phyloP scores from a whole-genome alignment of 2,888 invertebrate species.

The Drosophila cognata region DNA sequence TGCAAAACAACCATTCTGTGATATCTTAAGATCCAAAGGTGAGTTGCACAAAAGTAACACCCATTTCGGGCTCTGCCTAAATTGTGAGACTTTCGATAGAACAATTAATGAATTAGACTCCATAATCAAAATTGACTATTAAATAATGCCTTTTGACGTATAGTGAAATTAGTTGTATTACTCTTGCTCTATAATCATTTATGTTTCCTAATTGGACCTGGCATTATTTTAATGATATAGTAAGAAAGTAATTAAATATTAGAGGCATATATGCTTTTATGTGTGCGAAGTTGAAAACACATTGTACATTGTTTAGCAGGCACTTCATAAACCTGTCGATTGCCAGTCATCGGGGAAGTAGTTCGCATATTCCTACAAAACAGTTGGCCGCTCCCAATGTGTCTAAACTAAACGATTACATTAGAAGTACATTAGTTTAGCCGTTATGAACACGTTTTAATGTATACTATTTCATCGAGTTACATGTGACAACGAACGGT shows the following conservation, averaged over 20 bases:
- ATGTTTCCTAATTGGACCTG: background rate
- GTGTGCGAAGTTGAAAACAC: background rate
- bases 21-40: constrained; percentile 81
- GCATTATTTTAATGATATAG: background rate
- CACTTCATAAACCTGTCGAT: constrained; percentile 15
- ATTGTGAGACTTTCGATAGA: background rate
- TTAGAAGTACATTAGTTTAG: constrained; percentile 5
- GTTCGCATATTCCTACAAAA: constrained; percentile 3
- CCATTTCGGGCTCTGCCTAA: constrained; percentile 26
- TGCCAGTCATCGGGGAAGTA: background rate
- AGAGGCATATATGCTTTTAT: background rate
- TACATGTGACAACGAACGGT: constrained; percentile 57
- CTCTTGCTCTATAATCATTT: background rate
- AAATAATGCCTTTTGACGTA: background rate
- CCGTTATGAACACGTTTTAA: background rate
- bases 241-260: background rate
- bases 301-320: background rate
- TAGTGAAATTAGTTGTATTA: background rate
- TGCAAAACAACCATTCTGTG: constrained; percentile 73
- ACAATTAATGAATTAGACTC: background rate
- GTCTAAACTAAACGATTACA: constrained; percentile 3
- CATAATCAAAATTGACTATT: background rate
- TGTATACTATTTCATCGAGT: constrained; percentile 21
- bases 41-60: constrained; percentile 43
- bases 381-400: constrained; percentile 7